Evolutionary conservation across 2,797 vertebrate species (phyloP).

Genomic region (Australoheros facetus): DNA sequence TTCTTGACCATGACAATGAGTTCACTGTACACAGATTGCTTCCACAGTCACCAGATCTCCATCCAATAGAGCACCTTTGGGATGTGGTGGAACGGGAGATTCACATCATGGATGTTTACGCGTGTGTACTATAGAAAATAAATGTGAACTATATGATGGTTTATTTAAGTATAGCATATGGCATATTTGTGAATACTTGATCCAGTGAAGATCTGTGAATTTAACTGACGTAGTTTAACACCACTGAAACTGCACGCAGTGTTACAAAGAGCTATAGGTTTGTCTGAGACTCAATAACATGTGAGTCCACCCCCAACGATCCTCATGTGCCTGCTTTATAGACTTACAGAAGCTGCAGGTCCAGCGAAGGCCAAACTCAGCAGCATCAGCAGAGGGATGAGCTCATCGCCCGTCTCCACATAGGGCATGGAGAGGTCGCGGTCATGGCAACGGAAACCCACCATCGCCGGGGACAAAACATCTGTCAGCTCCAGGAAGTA

Average conservation of each 20-base stretch:
- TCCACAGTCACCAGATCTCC: neutral
- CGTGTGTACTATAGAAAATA: neutral
- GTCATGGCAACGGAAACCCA: constrained; percentile 95
- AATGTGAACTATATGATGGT: too few species aligned
- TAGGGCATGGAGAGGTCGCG: constrained; percentile 96
- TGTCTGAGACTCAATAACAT: neutral
- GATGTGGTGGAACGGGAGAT: neutral
- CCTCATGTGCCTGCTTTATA: neutral
- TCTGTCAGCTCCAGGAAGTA: constrained; percentile 98
- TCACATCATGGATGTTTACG: neutral
- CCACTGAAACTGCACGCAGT: neutral
- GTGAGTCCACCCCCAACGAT: too few species aligned
- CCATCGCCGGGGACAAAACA: constrained; percentile 90
- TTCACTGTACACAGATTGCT: neutral
- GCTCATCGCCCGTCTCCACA: constrained; percentile 91
- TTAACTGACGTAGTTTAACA: neutral
- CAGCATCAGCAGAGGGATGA: constrained; percentile 94
- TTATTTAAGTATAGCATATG: neutral
- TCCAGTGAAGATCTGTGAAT: neutral
- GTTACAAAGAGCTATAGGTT: neutral
- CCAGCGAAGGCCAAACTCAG: constrained; percentile 95
- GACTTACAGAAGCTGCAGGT: constrained; percentile 91
- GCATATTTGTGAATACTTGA: neutral
- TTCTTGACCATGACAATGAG: neutral
- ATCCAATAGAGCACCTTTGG: neutral